Conservation (phyloP, 2,113 vertebrate genomes). For the Notarius lentiginosus region DNA sequence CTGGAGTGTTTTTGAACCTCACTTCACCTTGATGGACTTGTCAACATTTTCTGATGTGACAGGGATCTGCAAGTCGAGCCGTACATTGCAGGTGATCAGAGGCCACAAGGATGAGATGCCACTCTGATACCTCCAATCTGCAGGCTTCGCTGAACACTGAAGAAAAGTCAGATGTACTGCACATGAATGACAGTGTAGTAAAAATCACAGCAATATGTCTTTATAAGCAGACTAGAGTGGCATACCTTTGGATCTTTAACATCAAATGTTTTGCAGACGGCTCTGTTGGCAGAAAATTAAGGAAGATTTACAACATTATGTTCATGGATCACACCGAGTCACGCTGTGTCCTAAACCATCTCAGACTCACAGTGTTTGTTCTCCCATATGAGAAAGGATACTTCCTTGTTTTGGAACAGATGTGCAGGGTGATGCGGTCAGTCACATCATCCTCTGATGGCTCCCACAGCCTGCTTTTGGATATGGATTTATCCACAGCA, state of each 20-base stretch:
- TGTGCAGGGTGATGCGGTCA: conserved; percentile 81
- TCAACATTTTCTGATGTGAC: conserved; percentile 74
- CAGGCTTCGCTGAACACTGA: conserved; percentile 86
- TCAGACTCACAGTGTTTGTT: background rate
- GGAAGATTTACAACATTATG: conserved; percentile 53
- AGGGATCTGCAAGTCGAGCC: conserved; percentile 82
- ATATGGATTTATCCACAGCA: conserved; percentile 82
- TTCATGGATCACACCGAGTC: background rate
- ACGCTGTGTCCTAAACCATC: background rate
- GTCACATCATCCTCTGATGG: conserved; percentile 79
- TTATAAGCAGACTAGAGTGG: too few relatives aligned
- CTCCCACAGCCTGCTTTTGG: conserved; percentile 81
- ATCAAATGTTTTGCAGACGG: conserved; percentile 86
- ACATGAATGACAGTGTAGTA: background rate
- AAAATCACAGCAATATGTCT: background rate
- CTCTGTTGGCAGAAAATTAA: conserved; percentile 79
- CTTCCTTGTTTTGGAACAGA: conserved; percentile 89
- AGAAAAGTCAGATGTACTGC: background rate
- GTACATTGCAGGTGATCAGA: conserved; percentile 79
- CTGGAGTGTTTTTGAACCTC: background rate
- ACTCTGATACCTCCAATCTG: conserved; percentile 93
- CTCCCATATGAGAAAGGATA: conserved; percentile 76
- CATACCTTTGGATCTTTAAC: conserved; percentile 86
- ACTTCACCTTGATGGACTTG: conserved; percentile 78
- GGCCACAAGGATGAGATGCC: conserved; percentile 80